A percentile compares a stretch with the other conserved stretches of the same genome.
These are phyloP conservation scores for Petrolisthes manimaculis DNA, from an alignment of 2,888 invertebrate species.

Conservation along the genomic window DNA sequence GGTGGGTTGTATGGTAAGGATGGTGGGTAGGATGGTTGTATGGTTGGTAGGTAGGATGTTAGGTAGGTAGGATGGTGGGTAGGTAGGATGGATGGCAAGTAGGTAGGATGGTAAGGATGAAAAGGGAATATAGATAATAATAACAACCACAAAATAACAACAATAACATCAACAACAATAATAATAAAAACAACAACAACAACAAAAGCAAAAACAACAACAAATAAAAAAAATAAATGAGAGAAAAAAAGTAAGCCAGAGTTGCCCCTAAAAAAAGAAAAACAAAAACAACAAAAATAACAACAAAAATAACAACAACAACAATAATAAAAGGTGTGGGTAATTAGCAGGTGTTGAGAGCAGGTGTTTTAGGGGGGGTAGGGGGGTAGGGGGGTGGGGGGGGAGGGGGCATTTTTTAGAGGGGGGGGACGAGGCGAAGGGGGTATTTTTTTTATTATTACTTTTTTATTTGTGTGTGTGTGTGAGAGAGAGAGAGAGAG, in stretches of 20 bases:
- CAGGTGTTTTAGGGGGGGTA: neutral
- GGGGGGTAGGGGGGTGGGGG: neutral
- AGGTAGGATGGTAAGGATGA: too few species aligned
- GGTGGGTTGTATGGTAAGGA: neutral
- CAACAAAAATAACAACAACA: neutral
- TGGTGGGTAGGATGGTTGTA: neutral
- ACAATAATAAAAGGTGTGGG: neutral
- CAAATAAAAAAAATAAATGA: neutral
- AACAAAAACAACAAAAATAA: neutral
- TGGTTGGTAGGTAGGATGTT: neutral
- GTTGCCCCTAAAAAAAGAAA: neutral
- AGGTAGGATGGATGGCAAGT: too few species aligned
- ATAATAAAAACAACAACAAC: neutral
- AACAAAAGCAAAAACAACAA: neutral
- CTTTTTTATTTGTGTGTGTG: too few species aligned
- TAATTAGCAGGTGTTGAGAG: neutral
- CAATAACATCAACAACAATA: neutral
- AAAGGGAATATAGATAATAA: too few species aligned
- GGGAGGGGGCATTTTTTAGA: too few species aligned
- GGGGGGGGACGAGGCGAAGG: too few species aligned
- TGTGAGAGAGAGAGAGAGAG: neutral
- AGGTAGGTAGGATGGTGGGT: too few species aligned
- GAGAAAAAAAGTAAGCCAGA: neutral
- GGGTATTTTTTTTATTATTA: too few species aligned
- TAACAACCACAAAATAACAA: neutral